A percentile compares a stretch with the other conserved stretches of the same genome.
These are phyloP conservation scores for Pseudopodoces humilis DNA, from an alignment of 2,113 vertebrate species.

Conservation along the genomic window DNA sequence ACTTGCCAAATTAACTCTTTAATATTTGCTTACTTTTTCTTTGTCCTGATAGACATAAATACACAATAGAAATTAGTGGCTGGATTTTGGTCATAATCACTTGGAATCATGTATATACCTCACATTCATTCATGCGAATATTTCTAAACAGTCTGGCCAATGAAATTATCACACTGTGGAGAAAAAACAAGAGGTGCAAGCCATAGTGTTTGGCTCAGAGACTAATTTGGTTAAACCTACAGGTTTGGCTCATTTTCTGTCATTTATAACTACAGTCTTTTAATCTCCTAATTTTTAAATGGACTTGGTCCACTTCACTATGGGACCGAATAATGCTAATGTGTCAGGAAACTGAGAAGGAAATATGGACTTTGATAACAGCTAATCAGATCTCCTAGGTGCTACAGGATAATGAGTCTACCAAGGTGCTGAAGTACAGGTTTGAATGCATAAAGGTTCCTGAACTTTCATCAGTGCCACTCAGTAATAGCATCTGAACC, in stretches of 20 bases:
- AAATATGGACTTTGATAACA: neutral
- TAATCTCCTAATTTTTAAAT: neutral
- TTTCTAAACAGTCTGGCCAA: neutral
- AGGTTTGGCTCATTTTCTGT: neutral
- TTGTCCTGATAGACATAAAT: neutral
- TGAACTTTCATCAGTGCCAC: neutral
- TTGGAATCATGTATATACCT: neutral
- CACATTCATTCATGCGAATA: neutral
- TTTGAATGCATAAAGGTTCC: neutral
- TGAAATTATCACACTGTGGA: neutral
- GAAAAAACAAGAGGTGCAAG: neutral
- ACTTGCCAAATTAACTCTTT: neutral
- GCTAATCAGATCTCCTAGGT: neutral
- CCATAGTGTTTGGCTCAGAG: neutral
- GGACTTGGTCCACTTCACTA: neutral
- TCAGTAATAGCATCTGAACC: neutral
- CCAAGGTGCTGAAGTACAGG: neutral
- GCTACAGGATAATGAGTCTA: neutral
- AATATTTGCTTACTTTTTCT: neutral
- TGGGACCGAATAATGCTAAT: neutral
- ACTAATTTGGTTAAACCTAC: neutral
- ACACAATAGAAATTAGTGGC: neutral
- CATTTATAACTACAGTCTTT: neutral
- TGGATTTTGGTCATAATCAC: neutral
- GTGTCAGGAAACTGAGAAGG: neutral